A percentile compares a stretch with the other conserved stretches of the same genome.
Conservation (phyloP, 2,797 vertebrate species). For the Trachurus trachurus region DNA sequence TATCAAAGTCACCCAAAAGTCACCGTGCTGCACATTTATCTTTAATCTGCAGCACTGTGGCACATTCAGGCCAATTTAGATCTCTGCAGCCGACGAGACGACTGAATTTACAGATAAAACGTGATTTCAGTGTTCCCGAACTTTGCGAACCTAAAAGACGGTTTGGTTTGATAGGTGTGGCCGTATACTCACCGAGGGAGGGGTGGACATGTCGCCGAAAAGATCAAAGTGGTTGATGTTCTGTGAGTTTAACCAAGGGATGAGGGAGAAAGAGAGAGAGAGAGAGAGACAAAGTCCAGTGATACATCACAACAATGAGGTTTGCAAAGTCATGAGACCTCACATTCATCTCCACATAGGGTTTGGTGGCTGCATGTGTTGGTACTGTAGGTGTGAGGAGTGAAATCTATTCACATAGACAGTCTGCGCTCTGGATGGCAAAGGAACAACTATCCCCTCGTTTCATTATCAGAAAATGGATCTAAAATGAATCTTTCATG, state of each 20-base stretch:
- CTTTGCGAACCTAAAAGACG: constrained; percentile 7
- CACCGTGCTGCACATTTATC: constrained; percentile 29
- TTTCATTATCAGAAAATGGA: constrained; percentile 84
- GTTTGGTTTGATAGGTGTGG: background rate
- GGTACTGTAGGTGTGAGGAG: constrained; percentile 51
- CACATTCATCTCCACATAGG: constrained; percentile 61
- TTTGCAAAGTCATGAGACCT: constrained; percentile 60
- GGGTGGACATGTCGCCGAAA: constrained; percentile 99
- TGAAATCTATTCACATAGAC: constrained; percentile 71
- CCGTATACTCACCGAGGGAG: constrained; percentile 93
- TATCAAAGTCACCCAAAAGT: constrained; percentile 71
- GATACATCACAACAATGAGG: constrained; percentile 66
- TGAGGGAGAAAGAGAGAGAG: constrained; percentile 17
- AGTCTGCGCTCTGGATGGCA: constrained; percentile 68
- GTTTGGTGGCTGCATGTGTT: constrained; percentile 61
- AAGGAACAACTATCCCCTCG: constrained; percentile 73
- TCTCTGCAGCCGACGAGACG: constrained; percentile 10
- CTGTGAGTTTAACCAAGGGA: constrained; percentile 76
- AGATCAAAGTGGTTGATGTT: constrained; percentile 99
- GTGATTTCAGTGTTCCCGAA: background rate
- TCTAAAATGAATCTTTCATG: constrained; percentile 83
- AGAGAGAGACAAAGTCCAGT: constrained; percentile 67
- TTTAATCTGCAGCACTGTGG: constrained; percentile 30
- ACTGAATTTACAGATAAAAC: constrained; percentile 10
- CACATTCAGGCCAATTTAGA: constrained; percentile 33